Conservation (phyloP, 2,113 vertebrate species). For the Siphamia tubifer region DNA sequence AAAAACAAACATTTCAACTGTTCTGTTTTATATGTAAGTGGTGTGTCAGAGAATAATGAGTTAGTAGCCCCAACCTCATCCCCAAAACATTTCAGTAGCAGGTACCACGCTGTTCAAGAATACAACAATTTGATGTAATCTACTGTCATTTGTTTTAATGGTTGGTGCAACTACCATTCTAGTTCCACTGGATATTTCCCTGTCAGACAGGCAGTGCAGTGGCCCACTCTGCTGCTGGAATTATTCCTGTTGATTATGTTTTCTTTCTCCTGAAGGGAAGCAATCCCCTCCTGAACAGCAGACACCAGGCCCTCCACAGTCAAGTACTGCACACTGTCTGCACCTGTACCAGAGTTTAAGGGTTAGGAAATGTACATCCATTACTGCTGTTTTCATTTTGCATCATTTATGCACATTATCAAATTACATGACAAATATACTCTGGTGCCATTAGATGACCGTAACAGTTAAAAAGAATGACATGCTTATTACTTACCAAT, state of each 20-base stretch:
- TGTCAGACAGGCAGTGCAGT: conserved; percentile 95
- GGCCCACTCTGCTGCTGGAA: conserved; percentile 72
- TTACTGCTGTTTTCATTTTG: too few species aligned
- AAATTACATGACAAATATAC: too few species aligned
- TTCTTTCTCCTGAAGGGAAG: conserved; percentile 69
- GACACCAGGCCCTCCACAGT: conserved; percentile 93
- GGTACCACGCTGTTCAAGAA: not conserved
- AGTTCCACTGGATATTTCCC: conserved; percentile 94
- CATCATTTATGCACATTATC: too few species aligned
- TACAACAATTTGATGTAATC: not conserved
- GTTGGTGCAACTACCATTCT: conserved; percentile 84
- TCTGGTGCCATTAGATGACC: too few species aligned
- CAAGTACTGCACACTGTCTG: conserved; percentile 93
- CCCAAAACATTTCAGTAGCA: not conserved
- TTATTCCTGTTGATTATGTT: conserved; percentile 72
- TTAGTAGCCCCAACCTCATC: not conserved
- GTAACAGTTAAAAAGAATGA: too few species aligned
- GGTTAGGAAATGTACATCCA: not conserved
- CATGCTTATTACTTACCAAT: conserved; percentile 85
- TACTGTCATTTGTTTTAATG: too few species aligned
- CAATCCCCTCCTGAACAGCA: conserved; percentile 89
- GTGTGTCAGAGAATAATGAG: not conserved
- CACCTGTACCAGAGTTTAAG: conserved; percentile 75
- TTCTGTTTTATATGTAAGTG: not conserved
- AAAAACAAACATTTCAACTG: not conserved